These are phyloP conservation scores for Ciona savignyi DNA, from an alignment of 23 tunicate genomes.

Conservation along the genomic window DNA sequence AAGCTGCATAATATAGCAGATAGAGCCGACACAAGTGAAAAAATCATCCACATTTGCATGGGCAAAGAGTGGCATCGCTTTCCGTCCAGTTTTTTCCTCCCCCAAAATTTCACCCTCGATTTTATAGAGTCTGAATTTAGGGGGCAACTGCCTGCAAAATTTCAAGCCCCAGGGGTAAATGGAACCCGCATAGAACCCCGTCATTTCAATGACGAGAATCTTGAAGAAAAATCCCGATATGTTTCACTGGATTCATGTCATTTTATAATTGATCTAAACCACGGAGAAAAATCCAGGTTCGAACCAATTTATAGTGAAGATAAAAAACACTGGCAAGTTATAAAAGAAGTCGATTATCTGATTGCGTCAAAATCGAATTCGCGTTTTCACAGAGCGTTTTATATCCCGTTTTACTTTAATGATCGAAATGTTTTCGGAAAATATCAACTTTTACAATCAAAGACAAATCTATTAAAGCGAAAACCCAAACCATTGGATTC, in stretches of 20 bases:
- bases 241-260: slow-evolving; percentile 54
- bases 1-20: slow-evolving; percentile 27
- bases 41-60: slow-evolving; percentile 49
- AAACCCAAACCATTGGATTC: neutral
- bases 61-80: slow-evolving; percentile 98
- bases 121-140: slow-evolving; percentile 82
- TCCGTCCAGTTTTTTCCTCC: slow-evolving; percentile 86
- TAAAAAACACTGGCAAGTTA: slow-evolving; percentile 29
- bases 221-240: slow-evolving; percentile 76
- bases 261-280: slow-evolving; percentile 71
- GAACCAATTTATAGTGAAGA: slow-evolving; percentile 62
- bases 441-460: slow-evolving; percentile 69
- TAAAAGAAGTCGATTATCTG: slow-evolving; percentile 68
- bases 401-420: slow-evolving; percentile 60
- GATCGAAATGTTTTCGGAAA: slow-evolving; percentile 64
- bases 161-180: slow-evolving; percentile 29
- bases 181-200: slow-evolving; percentile 52
- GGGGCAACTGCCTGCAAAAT: slow-evolving; percentile 78
- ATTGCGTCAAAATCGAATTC: slow-evolving; percentile 40
- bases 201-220: slow-evolving; percentile 79
- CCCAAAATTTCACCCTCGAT: slow-evolving; percentile 38
- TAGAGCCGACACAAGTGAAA: neutral
- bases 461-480: slow-evolving; percentile 3
- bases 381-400: slow-evolving; percentile 72
- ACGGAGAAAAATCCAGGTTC: slow-evolving; percentile 19